Evolutionary conservation across 1,140 invertebrate genomes (phyloP).

Genomic region (Melanaphis sacchari): DNA sequence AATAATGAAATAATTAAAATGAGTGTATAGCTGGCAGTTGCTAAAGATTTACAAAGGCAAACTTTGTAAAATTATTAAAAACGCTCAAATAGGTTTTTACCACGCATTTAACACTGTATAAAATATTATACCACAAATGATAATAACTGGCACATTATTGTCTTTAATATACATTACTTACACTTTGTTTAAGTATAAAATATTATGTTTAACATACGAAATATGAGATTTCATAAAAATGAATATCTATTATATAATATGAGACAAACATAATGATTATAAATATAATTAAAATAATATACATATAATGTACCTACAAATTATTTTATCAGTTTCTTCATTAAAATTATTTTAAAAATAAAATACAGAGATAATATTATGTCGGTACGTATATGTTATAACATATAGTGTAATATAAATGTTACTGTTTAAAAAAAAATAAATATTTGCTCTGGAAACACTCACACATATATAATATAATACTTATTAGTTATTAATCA

Average conservation of each 20-base stretch:
- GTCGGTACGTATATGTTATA: too few species aligned
- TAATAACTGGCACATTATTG: background rate
- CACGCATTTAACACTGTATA: background rate
- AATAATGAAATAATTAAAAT: too few species aligned
- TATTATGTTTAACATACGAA: background rate
- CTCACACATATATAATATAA: too few species aligned
- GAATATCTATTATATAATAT: background rate
- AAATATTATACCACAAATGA: background rate
- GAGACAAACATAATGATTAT: background rate
- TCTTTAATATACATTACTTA: background rate
- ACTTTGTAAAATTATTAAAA: background rate
- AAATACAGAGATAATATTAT: background rate
- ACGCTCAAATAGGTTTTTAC: background rate
- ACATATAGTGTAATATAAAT: too few species aligned
- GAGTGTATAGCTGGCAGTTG: too few species aligned
- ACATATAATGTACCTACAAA: too few species aligned
- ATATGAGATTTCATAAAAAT: background rate
- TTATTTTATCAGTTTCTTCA: too few species aligned
- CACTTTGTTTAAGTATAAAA: background rate
- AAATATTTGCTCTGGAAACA: too few species aligned
- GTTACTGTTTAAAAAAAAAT: too few species aligned
- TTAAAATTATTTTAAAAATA: background rate
- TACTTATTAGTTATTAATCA: too few species aligned
- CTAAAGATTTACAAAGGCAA: too few species aligned
- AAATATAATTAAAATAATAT: too few species aligned